phyloP scores from a whole-genome alignment of 2,797 vertebrate genomes.

The Paratrypauchen microcephalus region DNA sequence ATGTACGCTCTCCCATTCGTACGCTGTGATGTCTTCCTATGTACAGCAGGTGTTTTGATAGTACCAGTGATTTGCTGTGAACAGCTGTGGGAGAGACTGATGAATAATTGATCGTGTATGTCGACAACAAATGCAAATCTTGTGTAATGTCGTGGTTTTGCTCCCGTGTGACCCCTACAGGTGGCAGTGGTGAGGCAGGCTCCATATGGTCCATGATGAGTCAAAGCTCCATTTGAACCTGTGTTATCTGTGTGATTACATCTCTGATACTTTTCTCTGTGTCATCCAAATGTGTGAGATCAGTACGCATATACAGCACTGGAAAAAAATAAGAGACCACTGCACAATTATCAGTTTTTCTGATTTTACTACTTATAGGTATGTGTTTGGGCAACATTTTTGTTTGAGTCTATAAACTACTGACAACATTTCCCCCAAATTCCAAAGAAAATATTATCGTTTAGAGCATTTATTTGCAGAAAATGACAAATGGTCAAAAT shows the following conservation, averaged over 20 bases:
- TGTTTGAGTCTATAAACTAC: too few relatives aligned
- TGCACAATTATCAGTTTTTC: too few relatives aligned
- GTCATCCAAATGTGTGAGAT: background rate
- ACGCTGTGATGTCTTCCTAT: slow-evolving; percentile 42
- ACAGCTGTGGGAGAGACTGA: slow-evolving; percentile 39
- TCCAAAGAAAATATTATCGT: too few relatives aligned
- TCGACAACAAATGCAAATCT: slow-evolving; percentile 39
- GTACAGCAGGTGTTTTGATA: slow-evolving; percentile 59
- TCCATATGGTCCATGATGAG: background rate
- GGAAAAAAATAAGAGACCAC: too few relatives aligned
- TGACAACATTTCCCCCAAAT: too few relatives aligned
- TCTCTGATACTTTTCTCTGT: background rate
- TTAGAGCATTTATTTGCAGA: too few relatives aligned
- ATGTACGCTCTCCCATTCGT: background rate
- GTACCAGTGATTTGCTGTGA: slow-evolving; percentile 24
- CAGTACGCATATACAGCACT: background rate
- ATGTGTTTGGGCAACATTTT: too few relatives aligned
- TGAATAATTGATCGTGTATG: slow-evolving; percentile 43
- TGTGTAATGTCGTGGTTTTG: slow-evolving; percentile 24
- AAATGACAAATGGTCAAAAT: too few relatives aligned
- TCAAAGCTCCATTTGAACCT: background rate
- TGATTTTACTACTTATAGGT: too few relatives aligned
- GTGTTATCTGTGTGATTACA: background rate
- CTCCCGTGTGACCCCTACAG: background rate
- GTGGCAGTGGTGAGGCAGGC: background rate